Percentiles rank a stretch among this genome's conserved stretches.
phyloP scores from a whole-genome alignment of 2,113 vertebrate genomes.

The Uropsilus gracilis region DNA sequence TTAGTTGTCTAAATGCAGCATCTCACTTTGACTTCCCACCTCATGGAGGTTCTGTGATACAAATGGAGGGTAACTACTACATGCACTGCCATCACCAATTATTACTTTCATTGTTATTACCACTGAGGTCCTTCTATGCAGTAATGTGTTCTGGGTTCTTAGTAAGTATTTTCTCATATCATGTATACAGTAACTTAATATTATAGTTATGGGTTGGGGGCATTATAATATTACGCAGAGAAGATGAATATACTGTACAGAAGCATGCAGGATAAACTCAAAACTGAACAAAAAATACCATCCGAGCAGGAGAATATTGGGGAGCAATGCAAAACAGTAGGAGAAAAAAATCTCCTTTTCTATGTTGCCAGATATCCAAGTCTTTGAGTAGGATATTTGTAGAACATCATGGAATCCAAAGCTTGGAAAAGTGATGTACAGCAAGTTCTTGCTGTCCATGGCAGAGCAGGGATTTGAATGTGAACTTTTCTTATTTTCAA shows the following conservation, averaged over 20 bases:
- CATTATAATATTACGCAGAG: not conserved
- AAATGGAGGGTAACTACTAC: not conserved
- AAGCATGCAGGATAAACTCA: not conserved
- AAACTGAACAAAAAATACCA: not conserved
- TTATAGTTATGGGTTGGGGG: not conserved
- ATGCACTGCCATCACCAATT: too few species aligned
- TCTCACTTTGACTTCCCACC: not conserved
- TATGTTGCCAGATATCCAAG: not conserved
- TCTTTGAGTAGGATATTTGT: not conserved
- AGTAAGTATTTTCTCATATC: not conserved
- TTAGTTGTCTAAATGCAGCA: not conserved
- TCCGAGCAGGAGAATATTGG: not conserved
- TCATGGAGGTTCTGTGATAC: not conserved
- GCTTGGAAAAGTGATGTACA: not conserved
- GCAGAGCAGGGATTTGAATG: not conserved
- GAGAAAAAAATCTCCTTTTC: not conserved
- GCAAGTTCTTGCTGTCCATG: rapidly evolving
- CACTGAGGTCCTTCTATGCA: not conserved
- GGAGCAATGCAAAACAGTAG: not conserved
- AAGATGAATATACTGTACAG: not conserved
- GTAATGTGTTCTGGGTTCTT: not conserved
- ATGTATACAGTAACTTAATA: not conserved
- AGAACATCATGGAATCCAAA: not conserved
- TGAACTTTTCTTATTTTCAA: not conserved
- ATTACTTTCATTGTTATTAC: not conserved